Evolutionary conservation across 2,113 vertebrate genomes (phyloP).

Genomic region (Hydrolagus affinis): DNA sequence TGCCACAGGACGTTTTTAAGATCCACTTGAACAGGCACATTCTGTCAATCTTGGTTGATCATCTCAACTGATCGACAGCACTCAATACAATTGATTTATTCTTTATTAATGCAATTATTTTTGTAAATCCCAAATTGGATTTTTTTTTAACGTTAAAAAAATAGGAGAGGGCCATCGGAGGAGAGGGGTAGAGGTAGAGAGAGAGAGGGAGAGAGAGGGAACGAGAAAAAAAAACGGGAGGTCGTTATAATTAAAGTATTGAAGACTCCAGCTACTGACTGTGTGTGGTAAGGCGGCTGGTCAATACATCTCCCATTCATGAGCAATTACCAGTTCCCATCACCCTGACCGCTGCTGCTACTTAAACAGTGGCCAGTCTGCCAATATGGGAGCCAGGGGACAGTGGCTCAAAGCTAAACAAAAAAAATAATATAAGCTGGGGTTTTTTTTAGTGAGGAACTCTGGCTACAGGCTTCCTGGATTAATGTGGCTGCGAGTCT

Average conservation of each 20-base stretch:
- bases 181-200: not conserved
- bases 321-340: constrained; percentile 1
- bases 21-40: too few species aligned
- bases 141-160: too few species aligned
- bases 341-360: constrained; percentile 13
- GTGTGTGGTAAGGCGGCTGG: not conserved
- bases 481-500: constrained; percentile 23
- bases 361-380: constrained; percentile 25
- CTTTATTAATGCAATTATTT: too few species aligned
- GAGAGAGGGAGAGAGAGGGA: too few species aligned
- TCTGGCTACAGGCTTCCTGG: constrained; percentile 28
- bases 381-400: constrained; percentile 28
- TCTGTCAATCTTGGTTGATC: too few species aligned
- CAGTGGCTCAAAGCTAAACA: constrained; percentile 29
- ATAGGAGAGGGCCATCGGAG: too few species aligned
- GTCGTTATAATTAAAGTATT: constrained; percentile 14
- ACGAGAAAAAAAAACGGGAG: not conserved
- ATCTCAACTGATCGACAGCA: too few species aligned
- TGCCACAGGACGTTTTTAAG: too few species aligned
- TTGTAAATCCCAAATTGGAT: too few species aligned
- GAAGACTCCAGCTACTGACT: not conserved
- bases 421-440: constrained; percentile 30
- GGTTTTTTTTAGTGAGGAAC: constrained; percentile 18
- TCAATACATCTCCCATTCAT: not conserved
- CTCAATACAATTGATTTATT: too few species aligned